phyloP scores from a whole-genome alignment of 2,113 vertebrate genomes.

The Lutjanus erythropterus region DNA sequence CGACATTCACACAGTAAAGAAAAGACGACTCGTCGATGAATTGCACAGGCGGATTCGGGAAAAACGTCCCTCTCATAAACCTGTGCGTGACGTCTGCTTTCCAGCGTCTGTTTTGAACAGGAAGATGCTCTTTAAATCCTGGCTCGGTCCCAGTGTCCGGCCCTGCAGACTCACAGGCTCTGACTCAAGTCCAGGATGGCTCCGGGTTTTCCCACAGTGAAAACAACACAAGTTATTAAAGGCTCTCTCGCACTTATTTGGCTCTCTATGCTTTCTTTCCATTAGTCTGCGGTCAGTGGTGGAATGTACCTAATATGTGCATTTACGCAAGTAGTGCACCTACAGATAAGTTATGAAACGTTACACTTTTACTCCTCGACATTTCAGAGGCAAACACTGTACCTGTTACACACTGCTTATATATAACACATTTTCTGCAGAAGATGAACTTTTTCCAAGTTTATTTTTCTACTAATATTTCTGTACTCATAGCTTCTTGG shows the following conservation, averaged over 20 bases:
- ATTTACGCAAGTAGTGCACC: background rate
- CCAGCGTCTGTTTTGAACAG: background rate
- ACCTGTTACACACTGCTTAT: background rate
- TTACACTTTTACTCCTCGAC: background rate
- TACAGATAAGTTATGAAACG: background rate
- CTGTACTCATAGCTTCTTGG: too few species aligned
- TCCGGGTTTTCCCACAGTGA: conserved; percentile 8
- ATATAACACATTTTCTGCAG: background rate
- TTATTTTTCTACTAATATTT: background rate
- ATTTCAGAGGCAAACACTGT: background rate
- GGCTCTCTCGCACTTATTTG: background rate
- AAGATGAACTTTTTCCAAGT: background rate
- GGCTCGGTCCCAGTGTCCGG: background rate
- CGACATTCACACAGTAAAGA: background rate
- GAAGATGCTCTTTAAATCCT: conserved; percentile 8
- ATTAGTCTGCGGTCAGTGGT: background rate
- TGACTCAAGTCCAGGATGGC: background rate
- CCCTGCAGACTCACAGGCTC: conserved; percentile 20
- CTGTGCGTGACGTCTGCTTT: background rate
- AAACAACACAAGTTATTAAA: background rate
- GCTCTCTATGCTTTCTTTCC: background rate
- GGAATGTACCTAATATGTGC: background rate
- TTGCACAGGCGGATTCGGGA: background rate
- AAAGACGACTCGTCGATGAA: background rate
- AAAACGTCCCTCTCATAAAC: background rate